Evolutionary conservation across 2,113 vertebrate genomes (phyloP).

Genomic region (Callionymus lyra): DNA sequence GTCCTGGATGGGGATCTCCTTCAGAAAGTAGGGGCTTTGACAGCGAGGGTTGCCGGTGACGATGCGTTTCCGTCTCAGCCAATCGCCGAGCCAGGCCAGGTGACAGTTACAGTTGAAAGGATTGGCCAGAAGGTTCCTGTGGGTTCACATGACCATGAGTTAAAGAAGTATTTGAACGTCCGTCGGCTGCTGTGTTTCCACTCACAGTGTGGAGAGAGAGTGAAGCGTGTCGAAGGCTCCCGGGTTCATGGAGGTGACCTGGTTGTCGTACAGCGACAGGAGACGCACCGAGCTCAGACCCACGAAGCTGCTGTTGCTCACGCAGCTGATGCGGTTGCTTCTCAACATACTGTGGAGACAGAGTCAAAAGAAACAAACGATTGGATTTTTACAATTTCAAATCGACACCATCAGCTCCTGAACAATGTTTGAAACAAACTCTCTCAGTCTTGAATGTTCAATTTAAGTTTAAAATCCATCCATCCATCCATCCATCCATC

Average conservation of each 20-base stretch:
- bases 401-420: neutral
- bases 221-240: conserved; percentile 93
- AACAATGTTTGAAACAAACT: no score
- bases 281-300: conserved; percentile 91
- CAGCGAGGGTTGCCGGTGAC: conserved; percentile 96
- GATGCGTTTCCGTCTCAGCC: conserved; percentile 92
- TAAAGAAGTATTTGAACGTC: no score
- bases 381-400: neutral
- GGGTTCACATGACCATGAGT: neutral
- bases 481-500: no score
- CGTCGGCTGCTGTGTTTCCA: conserved; percentile 4
- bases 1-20: conserved; percentile 97
- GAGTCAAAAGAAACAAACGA: conserved; percentile 3
- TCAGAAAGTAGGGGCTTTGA: conserved; percentile 93
- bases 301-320: conserved; percentile 90
- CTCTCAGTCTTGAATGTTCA: no score
- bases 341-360: conserved; percentile 81
- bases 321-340: conserved; percentile 93
- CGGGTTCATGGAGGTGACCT: conserved; percentile 86
- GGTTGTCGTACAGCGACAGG: conserved; percentile 95
- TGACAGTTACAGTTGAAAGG: conserved; percentile 99
- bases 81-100: conserved; percentile 92
- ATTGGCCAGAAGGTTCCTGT: conserved; percentile 92
- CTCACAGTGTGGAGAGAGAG: conserved; percentile 92
- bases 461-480: no score